Percentiles rank a stretch among this genome's conserved stretches.
These are phyloP conservation scores for Oryzias celebensis DNA, from an alignment of 2,113 vertebrate species.

Conservation along the genomic window DNA sequence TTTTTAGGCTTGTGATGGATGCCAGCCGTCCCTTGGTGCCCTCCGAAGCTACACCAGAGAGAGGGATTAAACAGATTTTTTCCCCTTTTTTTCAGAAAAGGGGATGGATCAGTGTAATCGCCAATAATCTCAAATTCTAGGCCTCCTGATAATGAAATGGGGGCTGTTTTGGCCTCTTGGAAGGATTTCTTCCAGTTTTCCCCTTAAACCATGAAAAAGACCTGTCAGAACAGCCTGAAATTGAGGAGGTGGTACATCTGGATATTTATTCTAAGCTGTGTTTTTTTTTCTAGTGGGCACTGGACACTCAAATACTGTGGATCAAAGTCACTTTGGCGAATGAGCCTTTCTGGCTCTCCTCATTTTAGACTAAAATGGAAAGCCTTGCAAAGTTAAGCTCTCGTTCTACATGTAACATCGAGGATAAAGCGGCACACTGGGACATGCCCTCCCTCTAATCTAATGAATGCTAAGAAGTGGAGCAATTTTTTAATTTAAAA, in stretches of 20 bases:
- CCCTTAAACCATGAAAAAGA: slow-evolving; percentile 52
- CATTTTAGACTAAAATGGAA: slow-evolving; percentile 61
- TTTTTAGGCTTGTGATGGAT: slow-evolving; percentile 75
- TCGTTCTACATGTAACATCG: slow-evolving; percentile 59
- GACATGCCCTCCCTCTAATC: slow-evolving; percentile 67
- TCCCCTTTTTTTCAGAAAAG: slow-evolving; percentile 58
- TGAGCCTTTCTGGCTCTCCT: background rate
- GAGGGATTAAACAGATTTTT: slow-evolving; percentile 79
- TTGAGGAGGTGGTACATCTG: slow-evolving; percentile 26
- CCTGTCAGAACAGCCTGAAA: slow-evolving; percentile 38
- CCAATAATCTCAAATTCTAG: slow-evolving; percentile 80
- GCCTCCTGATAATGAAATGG: slow-evolving; percentile 74
- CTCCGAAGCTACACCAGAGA: slow-evolving; percentile 73
- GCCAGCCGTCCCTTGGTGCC: slow-evolving; percentile 69
- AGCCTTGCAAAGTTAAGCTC: slow-evolving; percentile 64
- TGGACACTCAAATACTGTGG: slow-evolving; percentile 24
- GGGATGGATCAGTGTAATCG: slow-evolving; percentile 76
- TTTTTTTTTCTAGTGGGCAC: slow-evolving; percentile 28
- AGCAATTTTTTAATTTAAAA: slow-evolving; percentile 64
- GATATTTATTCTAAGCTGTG: slow-evolving; percentile 10
- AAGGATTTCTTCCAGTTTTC: slow-evolving; percentile 50
- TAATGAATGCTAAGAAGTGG: slow-evolving; percentile 63
- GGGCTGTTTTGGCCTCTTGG: slow-evolving; percentile 56
- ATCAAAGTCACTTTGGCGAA: slow-evolving; percentile 48
- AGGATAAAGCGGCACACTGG: slow-evolving; percentile 53